phyloP scores from a whole-genome alignment of 2,888 invertebrate species.

The Harmothoe impar region DNA sequence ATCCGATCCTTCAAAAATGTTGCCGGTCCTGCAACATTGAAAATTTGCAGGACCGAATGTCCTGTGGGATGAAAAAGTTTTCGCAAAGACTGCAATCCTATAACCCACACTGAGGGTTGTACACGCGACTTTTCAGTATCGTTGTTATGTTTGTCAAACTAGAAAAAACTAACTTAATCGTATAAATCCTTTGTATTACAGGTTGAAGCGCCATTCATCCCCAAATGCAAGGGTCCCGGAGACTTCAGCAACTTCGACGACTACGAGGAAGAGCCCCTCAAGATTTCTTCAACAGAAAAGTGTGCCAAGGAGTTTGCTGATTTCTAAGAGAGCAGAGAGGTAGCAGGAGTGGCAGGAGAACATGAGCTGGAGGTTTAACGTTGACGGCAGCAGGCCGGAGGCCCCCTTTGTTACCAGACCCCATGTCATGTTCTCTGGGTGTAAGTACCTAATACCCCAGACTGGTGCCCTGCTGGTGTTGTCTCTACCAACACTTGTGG shows the following conservation, averaged over 20 bases:
- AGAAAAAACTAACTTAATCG: no score
- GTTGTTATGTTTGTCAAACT: no score
- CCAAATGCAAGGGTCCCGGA: constrained; percentile 98
- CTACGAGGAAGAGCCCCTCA: constrained; percentile 99
- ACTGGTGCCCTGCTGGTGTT: background rate
- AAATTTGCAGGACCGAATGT: no score
- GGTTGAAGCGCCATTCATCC: constrained; percentile 99
- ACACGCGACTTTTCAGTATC: no score
- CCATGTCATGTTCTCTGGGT: background rate
- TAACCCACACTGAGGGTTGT: no score
- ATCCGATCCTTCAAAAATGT: no score
- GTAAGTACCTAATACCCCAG: background rate
- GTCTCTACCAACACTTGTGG: constrained; percentile 5
- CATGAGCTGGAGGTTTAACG: background rate
- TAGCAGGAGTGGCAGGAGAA: constrained; percentile 36
- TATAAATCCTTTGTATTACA: no score
- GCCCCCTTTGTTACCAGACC: background rate
- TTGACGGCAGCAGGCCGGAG: background rate
- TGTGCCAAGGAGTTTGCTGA: constrained; percentile 99
- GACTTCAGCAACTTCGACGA: constrained; percentile 99
- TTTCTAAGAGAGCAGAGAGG: constrained; percentile 86
- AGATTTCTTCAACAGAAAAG: constrained; percentile 99
- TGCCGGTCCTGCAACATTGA: no score
- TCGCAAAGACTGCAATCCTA: no score
- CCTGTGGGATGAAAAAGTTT: no score